Conservation (phyloP, 2,797 vertebrate species). For the Sebastes reedi region DNA sequence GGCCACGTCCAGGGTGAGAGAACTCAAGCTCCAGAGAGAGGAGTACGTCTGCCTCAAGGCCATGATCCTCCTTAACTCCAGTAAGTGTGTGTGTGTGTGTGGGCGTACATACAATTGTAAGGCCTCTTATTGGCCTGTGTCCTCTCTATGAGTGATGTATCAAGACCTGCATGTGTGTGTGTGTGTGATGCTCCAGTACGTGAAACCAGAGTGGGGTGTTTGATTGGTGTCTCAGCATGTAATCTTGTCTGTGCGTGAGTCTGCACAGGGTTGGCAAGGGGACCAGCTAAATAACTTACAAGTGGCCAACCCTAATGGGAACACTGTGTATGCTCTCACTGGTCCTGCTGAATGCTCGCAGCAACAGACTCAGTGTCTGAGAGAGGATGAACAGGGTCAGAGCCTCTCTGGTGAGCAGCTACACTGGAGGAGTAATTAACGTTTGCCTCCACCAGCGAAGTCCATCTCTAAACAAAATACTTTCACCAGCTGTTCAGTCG, state of each 20-base stretch:
- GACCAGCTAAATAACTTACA: slow-evolving; percentile 21
- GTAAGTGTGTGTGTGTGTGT: slow-evolving; percentile 83
- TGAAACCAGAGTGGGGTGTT: not conserved
- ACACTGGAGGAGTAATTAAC: not conserved
- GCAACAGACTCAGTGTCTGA: slow-evolving; percentile 13
- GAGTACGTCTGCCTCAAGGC: slow-evolving; percentile 98
- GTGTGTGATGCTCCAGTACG: not conserved
- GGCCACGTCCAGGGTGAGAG: slow-evolving; percentile 92
- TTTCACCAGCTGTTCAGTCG: not conserved
- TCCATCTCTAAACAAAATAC: not conserved
- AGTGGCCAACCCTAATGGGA: slow-evolving; percentile 42
- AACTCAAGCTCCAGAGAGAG: slow-evolving; percentile 94
- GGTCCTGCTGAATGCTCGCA: slow-evolving; percentile 6
- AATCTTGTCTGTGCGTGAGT: slow-evolving; percentile 16
- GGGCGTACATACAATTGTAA: not conserved
- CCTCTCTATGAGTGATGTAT: not conserved
- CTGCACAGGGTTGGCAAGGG: slow-evolving; percentile 34
- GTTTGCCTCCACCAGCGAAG: not conserved
- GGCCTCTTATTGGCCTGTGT: not conserved
- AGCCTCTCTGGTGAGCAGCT: not conserved
- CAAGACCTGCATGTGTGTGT: not conserved
- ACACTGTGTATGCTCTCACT: slow-evolving; percentile 40
- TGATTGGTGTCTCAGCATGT: slow-evolving; percentile 13
- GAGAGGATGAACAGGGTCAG: not conserved
- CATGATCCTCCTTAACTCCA: slow-evolving; percentile 98